Evolutionary conservation across 2,888 invertebrate species (phyloP).

Genomic region (Acheta domesticus): DNA sequence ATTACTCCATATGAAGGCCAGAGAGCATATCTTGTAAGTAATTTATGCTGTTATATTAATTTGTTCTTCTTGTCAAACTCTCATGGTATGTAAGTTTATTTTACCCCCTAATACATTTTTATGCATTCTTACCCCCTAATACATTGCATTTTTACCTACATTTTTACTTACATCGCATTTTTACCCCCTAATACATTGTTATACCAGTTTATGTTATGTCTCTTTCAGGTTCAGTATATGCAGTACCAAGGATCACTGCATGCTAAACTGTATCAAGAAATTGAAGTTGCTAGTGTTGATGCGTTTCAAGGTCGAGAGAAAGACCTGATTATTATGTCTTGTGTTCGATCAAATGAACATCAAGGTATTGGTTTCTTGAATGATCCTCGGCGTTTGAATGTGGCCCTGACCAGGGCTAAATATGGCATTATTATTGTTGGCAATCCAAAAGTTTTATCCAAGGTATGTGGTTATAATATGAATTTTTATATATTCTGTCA

Average conservation of each 20-base stretch:
- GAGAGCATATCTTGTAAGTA: slow-evolving; percentile 78
- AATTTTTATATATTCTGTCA: background rate
- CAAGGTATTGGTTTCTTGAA: slow-evolving; percentile 98
- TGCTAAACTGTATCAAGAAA: slow-evolving; percentile 94
- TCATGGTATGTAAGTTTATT: too few relatives aligned
- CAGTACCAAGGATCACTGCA: slow-evolving; percentile 97
- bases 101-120: background rate
- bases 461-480: slow-evolving; percentile 49
- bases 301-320: slow-evolving; percentile 99
- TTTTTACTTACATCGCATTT: too few relatives aligned
- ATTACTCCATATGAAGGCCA: slow-evolving; percentile 99
- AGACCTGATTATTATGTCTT: slow-evolving; percentile 98
- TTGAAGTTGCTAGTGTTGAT: slow-evolving; percentile 99
- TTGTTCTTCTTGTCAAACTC: background rate
- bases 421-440: slow-evolving; percentile 98
- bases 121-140: background rate
- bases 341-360: slow-evolving; percentile 96
- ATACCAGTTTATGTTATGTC: background rate
- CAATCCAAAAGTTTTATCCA: slow-evolving; percentile 97
- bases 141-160: too few relatives aligned
- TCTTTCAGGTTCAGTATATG: slow-evolving; percentile 78
- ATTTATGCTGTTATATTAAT: too few relatives aligned
- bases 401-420: slow-evolving; percentile 94
- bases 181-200: background rate
- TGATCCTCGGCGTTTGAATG: slow-evolving; percentile 95